These are phyloP conservation scores for Pelecanoides urinatrix DNA, from an alignment of 2,113 vertebrate species.

Conservation along the genomic window DNA sequence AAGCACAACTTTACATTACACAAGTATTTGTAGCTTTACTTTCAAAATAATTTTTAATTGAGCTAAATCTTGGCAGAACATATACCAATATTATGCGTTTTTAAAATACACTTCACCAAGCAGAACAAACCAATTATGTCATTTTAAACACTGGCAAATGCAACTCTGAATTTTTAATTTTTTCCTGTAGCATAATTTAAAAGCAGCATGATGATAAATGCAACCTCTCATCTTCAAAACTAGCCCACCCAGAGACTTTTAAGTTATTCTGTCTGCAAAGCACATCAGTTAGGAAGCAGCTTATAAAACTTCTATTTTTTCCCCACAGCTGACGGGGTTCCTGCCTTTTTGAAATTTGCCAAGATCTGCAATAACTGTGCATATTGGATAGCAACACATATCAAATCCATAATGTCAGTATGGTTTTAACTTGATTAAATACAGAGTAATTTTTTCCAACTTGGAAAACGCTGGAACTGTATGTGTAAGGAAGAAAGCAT, in stretches of 20 bases:
- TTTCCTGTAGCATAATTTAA: background rate
- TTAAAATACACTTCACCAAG: background rate
- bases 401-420: background rate
- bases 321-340: background rate
- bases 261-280: background rate
- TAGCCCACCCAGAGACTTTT: background rate
- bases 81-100: background rate
- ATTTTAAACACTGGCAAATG: background rate
- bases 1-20: background rate
- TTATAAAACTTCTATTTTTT: background rate
- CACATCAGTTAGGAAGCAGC: background rate
- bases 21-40: background rate
- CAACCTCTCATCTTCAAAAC: background rate
- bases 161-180: background rate
- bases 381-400: background rate
- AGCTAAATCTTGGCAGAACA: background rate
- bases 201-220: background rate
- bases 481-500: background rate
- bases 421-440: background rate
- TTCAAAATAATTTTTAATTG: background rate
- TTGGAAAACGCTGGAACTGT: background rate
- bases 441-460: background rate
- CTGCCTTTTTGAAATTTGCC: background rate
- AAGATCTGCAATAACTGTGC: background rate
- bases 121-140: background rate